Evolutionary conservation across 2,113 vertebrate genomes (phyloP), one percentile per base, ranked within the genome.

Genomic region (Lonchura striata): DNA sequence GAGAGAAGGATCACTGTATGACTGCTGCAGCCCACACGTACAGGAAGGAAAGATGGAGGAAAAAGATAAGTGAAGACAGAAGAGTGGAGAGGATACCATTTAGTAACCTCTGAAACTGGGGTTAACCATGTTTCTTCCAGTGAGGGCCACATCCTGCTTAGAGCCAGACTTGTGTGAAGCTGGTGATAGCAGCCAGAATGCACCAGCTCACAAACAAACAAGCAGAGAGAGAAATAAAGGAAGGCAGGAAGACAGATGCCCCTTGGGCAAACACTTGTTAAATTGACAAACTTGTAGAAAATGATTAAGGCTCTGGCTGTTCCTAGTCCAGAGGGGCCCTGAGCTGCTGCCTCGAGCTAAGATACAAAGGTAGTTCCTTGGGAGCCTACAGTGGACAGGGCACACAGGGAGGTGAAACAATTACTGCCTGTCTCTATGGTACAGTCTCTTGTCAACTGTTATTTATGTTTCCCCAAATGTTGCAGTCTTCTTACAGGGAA

Each of bases 271-370:
- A 97, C 95, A 96, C 96, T 97, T 96, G 96, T 96, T 97, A 95
- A 96, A 96, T 95, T 96, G 95, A 97, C 95, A 96, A 96, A 96
- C 95, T 96, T 96, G 95, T 96, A 96, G 96, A 96, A 96, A 96
- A 96, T 95, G 94, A 97, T 97, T 95, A 97, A 97, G 94, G 93
- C 80, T 96, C 96, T 97, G 2, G 69, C 95, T 97, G 93, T 95
- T 97, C 68, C 63, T 80, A 49, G 95, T 95, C 93, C 94, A 77
- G 93, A 95, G 94, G 94, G 95, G 85, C 88, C 79, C 92, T 91
- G 91, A 95, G 87, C 93, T 90, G 94, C 91, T 90, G 96, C 95
- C 96, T 95, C 9, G 7, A 90, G 96, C 96, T 83, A 95, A 93
- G 90, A 91, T 93, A 86, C 87, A 78, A 94, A 96, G 95, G 95